phyloP scores from a whole-genome alignment of 2,888 invertebrate genomes.

The Erebia ligea region DNA sequence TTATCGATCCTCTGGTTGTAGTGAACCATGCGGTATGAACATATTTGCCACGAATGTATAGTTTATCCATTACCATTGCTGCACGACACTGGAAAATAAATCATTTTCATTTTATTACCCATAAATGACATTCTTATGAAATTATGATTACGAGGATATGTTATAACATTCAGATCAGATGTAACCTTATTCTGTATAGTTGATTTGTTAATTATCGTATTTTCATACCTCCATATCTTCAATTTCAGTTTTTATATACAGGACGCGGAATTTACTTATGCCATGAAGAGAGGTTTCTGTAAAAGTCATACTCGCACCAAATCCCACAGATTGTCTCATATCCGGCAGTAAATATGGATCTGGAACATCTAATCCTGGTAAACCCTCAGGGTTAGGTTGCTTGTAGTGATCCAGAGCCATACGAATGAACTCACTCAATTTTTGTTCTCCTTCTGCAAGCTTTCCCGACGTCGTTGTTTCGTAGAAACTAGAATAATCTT shows the following conservation, averaged over 20 bases:
- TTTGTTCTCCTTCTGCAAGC: slow-evolving; percentile 81
- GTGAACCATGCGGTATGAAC: slow-evolving; percentile 87
- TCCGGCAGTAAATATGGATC: slow-evolving; percentile 92
- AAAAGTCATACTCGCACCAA: slow-evolving; percentile 87
- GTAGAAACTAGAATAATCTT: slow-evolving; percentile 12
- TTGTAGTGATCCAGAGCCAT: slow-evolving; percentile 90
- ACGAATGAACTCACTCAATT: slow-evolving; percentile 88
- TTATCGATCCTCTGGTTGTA: slow-evolving; percentile 89
- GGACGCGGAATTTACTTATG: slow-evolving; percentile 89
- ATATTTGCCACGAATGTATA: slow-evolving; percentile 90
- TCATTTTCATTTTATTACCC: neutral
- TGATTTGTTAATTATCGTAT: neutral
- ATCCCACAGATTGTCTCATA: slow-evolving; percentile 87
- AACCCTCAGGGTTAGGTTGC: slow-evolving; percentile 89
- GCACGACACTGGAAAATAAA: slow-evolving; percentile 85
- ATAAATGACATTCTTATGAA: neutral
- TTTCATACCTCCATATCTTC: slow-evolving; percentile 87
- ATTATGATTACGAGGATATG: neutral
- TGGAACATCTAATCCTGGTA: slow-evolving; percentile 91
- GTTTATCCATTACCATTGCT: slow-evolving; percentile 87
- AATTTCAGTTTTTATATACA: slow-evolving; percentile 87
- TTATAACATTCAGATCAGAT: neutral
- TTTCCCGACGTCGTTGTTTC: slow-evolving; percentile 30
- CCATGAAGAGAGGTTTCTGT: slow-evolving; percentile 88
- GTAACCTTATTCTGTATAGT: neutral